Evolutionary conservation across 2,113 vertebrate genomes (phyloP).

Genomic region (Tinamus guttatus): DNA sequence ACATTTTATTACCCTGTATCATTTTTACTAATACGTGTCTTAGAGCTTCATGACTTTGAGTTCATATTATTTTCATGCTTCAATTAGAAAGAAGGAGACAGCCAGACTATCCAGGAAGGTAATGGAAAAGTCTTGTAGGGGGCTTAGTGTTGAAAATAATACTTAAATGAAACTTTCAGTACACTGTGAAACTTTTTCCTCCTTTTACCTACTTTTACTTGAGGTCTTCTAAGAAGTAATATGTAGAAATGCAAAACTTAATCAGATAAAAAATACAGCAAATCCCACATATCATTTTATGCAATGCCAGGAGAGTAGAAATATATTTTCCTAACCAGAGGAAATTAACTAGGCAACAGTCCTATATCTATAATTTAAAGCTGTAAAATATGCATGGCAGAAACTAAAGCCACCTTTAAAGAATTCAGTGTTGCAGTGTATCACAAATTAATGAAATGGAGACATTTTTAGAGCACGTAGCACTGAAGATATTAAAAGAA

Average conservation of each 20-base stretch:
- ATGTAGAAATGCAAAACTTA: conserved; percentile 61
- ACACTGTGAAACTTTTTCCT: conserved; percentile 50
- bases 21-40: conserved; percentile 70
- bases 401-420: conserved; percentile 69
- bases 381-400: conserved; percentile 72
- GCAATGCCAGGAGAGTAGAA: conserved; percentile 55
- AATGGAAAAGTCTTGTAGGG: conserved; percentile 70
- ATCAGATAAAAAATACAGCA: conserved; percentile 65
- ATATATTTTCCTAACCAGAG: conserved; percentile 74
- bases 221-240: conserved; percentile 64
- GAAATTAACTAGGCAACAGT: conserved; percentile 73
- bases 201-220: conserved; percentile 51
- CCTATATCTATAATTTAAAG: conserved; percentile 69
- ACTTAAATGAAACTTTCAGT: conserved; percentile 68
- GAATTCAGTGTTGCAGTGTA: conserved; percentile 60
- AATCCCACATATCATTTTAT: conserved; percentile 62
- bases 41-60: conserved; percentile 68
- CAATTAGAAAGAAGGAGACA: conserved; percentile 74
- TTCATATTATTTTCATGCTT: conserved; percentile 78
- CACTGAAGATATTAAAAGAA: conserved; percentile 30
- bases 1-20: conserved; percentile 70
- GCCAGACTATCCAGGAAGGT: conserved; percentile 55
- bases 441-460: conserved; percentile 73
- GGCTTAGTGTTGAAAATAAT: conserved; percentile 58
- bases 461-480: conserved; percentile 66